Evolutionary conservation across 1,140 invertebrate species (phyloP).

Genomic region (Brachionus calyciflorus): DNA sequence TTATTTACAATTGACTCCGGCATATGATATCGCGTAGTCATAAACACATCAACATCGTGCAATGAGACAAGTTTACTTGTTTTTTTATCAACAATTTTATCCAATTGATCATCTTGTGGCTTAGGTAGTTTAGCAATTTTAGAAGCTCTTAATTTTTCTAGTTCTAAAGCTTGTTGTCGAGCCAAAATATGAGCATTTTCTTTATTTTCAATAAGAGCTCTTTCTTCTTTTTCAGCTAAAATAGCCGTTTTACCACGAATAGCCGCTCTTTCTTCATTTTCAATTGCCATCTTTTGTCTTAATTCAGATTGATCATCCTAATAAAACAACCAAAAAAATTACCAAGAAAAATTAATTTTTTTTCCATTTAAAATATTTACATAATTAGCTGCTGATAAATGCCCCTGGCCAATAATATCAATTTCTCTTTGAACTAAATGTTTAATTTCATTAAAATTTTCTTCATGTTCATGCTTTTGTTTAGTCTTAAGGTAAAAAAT

Average conservation of each 20-base stretch:
- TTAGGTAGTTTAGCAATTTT: conserved; percentile 54
- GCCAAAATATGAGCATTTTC: conserved; percentile 46
- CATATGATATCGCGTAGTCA: conserved; percentile 57
- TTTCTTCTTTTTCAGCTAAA: not conserved
- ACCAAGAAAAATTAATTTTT: not conserved
- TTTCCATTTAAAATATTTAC: not conserved
- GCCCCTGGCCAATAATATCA: conserved; percentile 21
- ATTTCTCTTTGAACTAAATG: conserved; percentile 37
- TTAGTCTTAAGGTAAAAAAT: not conserved
- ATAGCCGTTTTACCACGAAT: not conserved
- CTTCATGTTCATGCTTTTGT: conserved; percentile 31
- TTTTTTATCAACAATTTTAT: conserved; percentile 42
- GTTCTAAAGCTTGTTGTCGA: conserved; percentile 53
- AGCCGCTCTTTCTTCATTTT: conserved; percentile 12
- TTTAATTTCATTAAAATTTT: conserved; percentile 29
- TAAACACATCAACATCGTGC: conserved; percentile 55
- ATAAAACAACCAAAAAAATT: not conserved
- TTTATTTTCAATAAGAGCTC: conserved; percentile 28
- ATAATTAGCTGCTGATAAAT: conserved; percentile 32
- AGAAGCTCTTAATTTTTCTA: conserved; percentile 52
- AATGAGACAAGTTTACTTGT: conserved; percentile 51
- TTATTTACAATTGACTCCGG: conserved; percentile 53
- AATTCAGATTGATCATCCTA: conserved; percentile 19
- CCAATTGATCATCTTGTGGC: conserved; percentile 52
- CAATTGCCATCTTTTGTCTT: not conserved